Base-by-base conservation (phyloP, 2,888 invertebrate genomes). In the Digitonthophagus gazella region DNA sequence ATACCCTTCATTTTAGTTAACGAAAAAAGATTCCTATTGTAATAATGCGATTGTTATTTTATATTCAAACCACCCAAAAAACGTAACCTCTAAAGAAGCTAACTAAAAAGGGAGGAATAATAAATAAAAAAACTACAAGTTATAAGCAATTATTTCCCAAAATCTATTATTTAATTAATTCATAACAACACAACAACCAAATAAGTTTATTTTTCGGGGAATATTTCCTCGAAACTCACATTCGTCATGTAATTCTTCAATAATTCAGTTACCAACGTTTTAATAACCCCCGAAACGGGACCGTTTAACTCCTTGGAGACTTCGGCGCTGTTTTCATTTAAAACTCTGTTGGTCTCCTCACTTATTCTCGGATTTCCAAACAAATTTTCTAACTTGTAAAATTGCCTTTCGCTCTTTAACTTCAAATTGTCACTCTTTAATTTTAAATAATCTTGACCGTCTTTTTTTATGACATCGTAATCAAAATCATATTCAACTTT, bases 321-420 rank as follows among this genome's bases (percentile, higher is more conserved):
- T 15, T 67, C 67, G 14, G 22, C 15, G 15, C 58, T 15, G 55
- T 70, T 67, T 44, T 70, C 67, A n/a, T 70, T 70, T 8, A 70
- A 44, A 11, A 70, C 55, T 54, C 28, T 67, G 19, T 70, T 70
- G 3, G 70, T 67, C 65, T 70, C 67, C 16, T 67, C 70, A 67
- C 70, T 67, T 22, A 67, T 20, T 15, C 65, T 28, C 19, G 65
- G 19, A 18, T 70, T 67, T 11, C 70, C 70, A 16, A 70, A 67
- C 22, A 70, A 61, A 14, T 70, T 70, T 0, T 70, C 70, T 19
- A 70, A 56, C 57, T 65, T 44, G 18, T 70, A 70, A 61, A 65
- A 15, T 11, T 28, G 19, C 5, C 55, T 54, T 58, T 57, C 22
- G 61, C 65, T 28, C n/a, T 20, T 65, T 15, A 70, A 54, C 5